Conservation (phyloP, 2,797 vertebrate genomes). For the Distichodus sexfasciatus region DNA sequence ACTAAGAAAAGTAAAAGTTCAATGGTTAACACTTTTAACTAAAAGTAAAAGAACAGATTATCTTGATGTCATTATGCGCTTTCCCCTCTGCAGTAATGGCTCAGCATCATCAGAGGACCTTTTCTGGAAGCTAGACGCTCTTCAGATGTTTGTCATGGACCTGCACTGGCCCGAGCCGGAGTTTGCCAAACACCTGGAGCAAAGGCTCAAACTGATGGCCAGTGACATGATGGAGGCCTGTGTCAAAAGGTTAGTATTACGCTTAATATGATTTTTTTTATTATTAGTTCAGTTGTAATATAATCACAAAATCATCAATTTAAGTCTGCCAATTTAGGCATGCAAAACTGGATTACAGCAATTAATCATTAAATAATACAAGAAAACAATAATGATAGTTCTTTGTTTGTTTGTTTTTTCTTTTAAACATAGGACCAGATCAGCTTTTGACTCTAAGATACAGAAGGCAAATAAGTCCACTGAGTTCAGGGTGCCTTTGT, state of each 20-base stretch:
- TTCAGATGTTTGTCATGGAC: conserved; percentile 94
- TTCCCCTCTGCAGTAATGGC: conserved; percentile 79
- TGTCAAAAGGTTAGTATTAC: conserved; percentile 82
- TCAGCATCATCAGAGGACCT: conserved; percentile 94
- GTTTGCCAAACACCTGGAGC: conserved; percentile 95
- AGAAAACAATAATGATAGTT: too few relatives aligned
- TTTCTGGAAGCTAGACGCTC: conserved; percentile 96
- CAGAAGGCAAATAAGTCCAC: conserved; percentile 87
- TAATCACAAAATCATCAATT: too few relatives aligned
- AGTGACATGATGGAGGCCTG: conserved; percentile 99
- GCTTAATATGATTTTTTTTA: too few relatives aligned
- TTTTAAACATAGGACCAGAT: conserved; percentile 82
- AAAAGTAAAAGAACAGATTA: background rate
- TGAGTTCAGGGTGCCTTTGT: conserved; percentile 81
- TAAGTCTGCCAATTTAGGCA: too few relatives aligned
- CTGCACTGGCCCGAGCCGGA: conserved; percentile 96
- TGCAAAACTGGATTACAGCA: too few relatives aligned
- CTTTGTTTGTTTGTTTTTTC: too few relatives aligned
- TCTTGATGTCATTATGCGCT: background rate
- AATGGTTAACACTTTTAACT: too few relatives aligned
- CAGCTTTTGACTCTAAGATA: conserved; percentile 89
- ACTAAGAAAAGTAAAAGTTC: too few relatives aligned
- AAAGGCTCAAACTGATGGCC: conserved; percentile 97
- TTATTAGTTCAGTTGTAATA: too few relatives aligned
- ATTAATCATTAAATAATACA: background rate